Conservation (phyloP, 2,888 invertebrate genomes). For the Latrodectus elegans region DNA sequence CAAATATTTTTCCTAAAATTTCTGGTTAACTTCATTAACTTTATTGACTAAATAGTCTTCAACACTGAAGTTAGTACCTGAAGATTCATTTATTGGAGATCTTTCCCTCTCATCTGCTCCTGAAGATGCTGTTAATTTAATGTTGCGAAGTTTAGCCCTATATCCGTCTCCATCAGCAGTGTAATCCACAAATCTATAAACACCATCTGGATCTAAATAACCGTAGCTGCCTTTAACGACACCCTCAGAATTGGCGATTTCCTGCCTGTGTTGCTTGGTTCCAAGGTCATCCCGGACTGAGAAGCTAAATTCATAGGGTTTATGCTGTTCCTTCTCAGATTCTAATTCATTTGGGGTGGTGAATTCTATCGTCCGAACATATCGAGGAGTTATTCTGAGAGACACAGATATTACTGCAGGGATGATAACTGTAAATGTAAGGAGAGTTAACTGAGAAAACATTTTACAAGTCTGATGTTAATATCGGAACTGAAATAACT, state of each 20-base stretch:
- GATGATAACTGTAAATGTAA: not conserved
- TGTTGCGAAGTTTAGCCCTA: not conserved
- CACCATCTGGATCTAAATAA: conserved; percentile 7
- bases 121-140: not conserved
- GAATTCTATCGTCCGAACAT: conserved; percentile 8
- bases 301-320: conserved; percentile 4
- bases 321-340: not conserved
- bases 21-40: not conserved
- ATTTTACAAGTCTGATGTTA: no score
- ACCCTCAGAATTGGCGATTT: not conserved
- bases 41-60: not conserved
- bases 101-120: not conserved
- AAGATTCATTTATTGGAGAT: no score
- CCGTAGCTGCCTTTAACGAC: conserved; percentile 14
- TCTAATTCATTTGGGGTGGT: not conserved
- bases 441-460: no score
- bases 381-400: not conserved
- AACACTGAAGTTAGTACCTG: not conserved
- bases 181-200: conserved; percentile 33
- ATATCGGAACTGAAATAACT: no score
- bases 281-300: not conserved
- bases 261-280: not conserved
- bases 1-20: not conserved
- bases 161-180: conserved; percentile 10
- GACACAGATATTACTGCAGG: not conserved